A percentile compares a stretch with the other conserved stretches of the same genome.
These are phyloP conservation scores for Symphodus melops DNA, from an alignment of 2,113 vertebrate species.

Conservation along the genomic window DNA sequence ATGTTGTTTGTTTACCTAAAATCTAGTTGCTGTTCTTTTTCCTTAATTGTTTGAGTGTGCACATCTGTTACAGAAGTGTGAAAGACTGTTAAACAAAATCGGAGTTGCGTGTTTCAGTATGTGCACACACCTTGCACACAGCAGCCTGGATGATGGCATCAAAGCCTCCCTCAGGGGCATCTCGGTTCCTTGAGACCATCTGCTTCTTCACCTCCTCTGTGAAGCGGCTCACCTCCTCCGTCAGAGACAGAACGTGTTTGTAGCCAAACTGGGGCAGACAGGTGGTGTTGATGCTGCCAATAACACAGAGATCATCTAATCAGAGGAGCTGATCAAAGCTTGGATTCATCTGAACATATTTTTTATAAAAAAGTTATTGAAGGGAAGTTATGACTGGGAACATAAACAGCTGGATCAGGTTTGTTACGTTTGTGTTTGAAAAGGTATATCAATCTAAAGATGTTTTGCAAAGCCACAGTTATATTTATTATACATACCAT, in stretches of 20 bases:
- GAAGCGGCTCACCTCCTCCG: conserved; percentile 92
- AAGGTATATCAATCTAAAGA: too few relatives aligned
- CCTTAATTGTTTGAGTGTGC: not conserved
- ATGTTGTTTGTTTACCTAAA: too few relatives aligned
- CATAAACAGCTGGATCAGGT: not conserved
- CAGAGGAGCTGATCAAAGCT: not conserved
- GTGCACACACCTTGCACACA: conserved; percentile 88
- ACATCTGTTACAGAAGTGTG: not conserved
- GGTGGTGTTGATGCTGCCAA: conserved; percentile 80
- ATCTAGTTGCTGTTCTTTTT: not conserved
- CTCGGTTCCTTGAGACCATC: conserved; percentile 93
- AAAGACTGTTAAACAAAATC: conserved; percentile 18
- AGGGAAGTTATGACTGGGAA: not conserved
- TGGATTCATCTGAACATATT: not conserved
- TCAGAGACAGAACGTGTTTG: conserved; percentile 93
- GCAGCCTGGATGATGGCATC: conserved; percentile 98
- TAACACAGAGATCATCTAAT: conserved; percentile 23
- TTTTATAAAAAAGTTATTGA: not conserved
- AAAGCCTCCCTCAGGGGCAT: conserved; percentile 95
- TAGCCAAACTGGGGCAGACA: conserved; percentile 97
- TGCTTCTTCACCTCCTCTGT: conserved; percentile 96
- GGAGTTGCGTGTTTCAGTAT: conserved; percentile 1
- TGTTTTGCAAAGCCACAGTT: too few relatives aligned
- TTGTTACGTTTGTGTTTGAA: not conserved
- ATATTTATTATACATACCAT: too few relatives aligned